Evolutionary conservation across 2,797 vertebrate species (phyloP).

Genomic region (Halcyon chelicuti): DNA sequence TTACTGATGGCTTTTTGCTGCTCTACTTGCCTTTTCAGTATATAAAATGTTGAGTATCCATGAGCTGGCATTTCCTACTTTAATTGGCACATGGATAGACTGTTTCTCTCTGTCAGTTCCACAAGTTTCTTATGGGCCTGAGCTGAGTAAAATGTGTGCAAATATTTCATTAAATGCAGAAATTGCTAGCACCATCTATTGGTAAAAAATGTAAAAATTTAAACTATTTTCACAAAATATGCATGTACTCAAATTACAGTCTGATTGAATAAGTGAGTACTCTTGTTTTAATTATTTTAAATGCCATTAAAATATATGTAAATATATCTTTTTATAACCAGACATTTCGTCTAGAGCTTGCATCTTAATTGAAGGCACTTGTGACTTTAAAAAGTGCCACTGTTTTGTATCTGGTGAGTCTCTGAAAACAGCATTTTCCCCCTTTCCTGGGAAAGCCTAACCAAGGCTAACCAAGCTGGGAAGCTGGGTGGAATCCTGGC

Average conservation of each 20-base stretch:
- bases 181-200: conserved; percentile 75
- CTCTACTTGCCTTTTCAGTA: conserved; percentile 23
- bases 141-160: conserved; percentile 19
- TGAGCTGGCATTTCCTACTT: conserved; percentile 21
- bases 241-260: conserved; percentile 31
- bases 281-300: conserved; percentile 62
- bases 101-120: neutral
- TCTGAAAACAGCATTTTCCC: neutral
- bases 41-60: neutral
- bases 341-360: conserved; percentile 11
- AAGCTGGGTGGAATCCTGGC: neutral
- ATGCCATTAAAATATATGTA: conserved; percentile 66
- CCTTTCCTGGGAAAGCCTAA: neutral
- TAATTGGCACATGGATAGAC: conserved; percentile 11
- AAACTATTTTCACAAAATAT: conserved; percentile 44
- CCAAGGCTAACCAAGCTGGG: neutral
- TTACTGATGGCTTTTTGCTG: conserved; percentile 22
- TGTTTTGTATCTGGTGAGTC: neutral
- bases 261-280: conserved; percentile 63
- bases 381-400: neutral
- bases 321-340: conserved; percentile 64
- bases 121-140: neutral
- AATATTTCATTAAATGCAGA: conserved; percentile 17
- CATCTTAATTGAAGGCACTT: conserved; percentile 5
- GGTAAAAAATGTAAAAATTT: conserved; percentile 33